Conservation (phyloP, 2,797 vertebrate genomes). For the Acanthornis magna region DNA sequence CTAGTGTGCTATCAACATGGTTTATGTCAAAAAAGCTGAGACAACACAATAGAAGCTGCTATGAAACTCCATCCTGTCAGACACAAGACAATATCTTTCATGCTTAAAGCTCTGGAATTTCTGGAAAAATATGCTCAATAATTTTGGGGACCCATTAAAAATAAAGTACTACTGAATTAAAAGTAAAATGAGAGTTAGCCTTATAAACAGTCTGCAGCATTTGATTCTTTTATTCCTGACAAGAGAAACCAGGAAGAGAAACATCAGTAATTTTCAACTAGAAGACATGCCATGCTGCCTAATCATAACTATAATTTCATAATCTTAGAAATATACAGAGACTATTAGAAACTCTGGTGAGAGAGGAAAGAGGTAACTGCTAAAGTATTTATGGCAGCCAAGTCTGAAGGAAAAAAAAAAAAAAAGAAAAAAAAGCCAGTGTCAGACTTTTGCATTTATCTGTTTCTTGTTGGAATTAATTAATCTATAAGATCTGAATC, state of each 20-base stretch:
- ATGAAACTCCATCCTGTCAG: neutral
- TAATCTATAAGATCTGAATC: neutral
- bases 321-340: neutral
- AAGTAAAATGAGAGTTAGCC: neutral
- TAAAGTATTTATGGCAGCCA: neutral
- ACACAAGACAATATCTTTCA: neutral
- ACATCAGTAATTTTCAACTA: neutral
- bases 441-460: neutral
- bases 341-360: neutral
- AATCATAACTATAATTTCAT: neutral
- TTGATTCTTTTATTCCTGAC: neutral
- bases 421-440: accelerated
- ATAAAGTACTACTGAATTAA: neutral
- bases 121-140: neutral
- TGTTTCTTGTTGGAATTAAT: neutral
- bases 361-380: neutral
- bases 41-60: neutral
- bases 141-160: neutral
- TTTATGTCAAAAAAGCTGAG: neutral
- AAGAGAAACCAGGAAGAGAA: neutral
- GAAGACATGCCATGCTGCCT: neutral
- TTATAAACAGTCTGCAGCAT: neutral
- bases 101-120: neutral
- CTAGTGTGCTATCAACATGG: accelerated
- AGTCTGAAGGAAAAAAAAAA: neutral